phyloP scores from a whole-genome alignment of 1,140 invertebrate species.

The Trissolcus basalis region DNA sequence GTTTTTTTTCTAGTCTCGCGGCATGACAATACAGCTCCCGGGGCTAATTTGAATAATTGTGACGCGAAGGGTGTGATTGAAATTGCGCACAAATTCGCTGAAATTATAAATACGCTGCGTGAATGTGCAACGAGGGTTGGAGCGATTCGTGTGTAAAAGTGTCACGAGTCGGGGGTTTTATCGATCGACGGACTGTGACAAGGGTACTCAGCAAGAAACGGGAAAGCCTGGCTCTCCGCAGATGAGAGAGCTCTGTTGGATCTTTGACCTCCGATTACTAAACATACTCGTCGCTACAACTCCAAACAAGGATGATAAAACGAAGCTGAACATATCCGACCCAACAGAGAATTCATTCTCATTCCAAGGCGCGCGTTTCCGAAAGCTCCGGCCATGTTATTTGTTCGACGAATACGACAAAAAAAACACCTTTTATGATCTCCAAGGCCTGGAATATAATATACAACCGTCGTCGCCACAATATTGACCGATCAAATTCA shows the following conservation, averaged over 20 bases:
- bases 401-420: not conserved
- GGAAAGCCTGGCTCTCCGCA: slow-evolving; percentile 62
- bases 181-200: slow-evolving; percentile 66
- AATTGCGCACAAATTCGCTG: slow-evolving; percentile 54
- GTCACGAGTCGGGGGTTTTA: slow-evolving; percentile 62
- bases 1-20: not conserved
- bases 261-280: slow-evolving; percentile 65
- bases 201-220: slow-evolving; percentile 68
- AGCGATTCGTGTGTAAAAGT: slow-evolving; percentile 61
- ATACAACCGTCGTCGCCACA: slow-evolving; percentile 7
- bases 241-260: slow-evolving; percentile 59
- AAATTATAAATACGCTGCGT: slow-evolving; percentile 57
- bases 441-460: not conserved
- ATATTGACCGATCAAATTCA: slow-evolving; percentile 12
- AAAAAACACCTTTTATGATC: not conserved
- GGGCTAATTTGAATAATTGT: slow-evolving; percentile 57
- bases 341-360: not conserved
- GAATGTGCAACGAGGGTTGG: slow-evolving; percentile 55
- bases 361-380: not conserved
- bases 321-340: not conserved
- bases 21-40: slow-evolving; percentile 8
- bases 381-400: not conserved
- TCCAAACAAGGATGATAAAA: slow-evolving; percentile 28
- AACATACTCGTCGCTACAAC: slow-evolving; percentile 43
- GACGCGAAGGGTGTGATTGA: slow-evolving; percentile 52